phyloP scores from a whole-genome alignment of 1,140 invertebrate species.

The Drosophila bipectinata region DNA sequence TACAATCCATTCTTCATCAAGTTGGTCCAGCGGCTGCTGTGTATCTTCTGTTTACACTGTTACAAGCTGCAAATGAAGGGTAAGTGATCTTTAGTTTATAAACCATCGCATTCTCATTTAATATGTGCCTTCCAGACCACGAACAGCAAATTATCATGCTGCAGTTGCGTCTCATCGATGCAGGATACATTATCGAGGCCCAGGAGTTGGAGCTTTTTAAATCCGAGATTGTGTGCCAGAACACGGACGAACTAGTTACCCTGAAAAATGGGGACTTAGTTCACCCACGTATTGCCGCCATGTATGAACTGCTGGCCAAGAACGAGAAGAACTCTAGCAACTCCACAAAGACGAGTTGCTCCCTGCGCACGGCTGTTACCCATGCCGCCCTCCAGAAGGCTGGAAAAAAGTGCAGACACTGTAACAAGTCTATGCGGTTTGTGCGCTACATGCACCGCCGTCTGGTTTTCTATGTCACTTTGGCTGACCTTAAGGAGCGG shows the following conservation, averaged over 20 bases:
- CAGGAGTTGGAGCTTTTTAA: constrained; percentile 87
- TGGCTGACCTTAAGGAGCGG: constrained; percentile 82
- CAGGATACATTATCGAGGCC: constrained; percentile 90
- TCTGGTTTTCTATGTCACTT: constrained; percentile 85
- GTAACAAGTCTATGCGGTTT: constrained; percentile 86
- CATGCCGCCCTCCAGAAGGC: constrained; percentile 85
- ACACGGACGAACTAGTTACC: constrained; percentile 60
- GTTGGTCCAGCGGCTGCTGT: constrained; percentile 88
- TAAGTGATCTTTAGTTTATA: constrained; percentile 48
- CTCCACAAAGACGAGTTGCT: constrained; percentile 86
- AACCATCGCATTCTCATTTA: neutral
- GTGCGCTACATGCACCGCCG: constrained; percentile 87
- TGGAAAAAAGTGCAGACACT: constrained; percentile 87
- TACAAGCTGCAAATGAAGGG: constrained; percentile 89
- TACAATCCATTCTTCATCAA: constrained; percentile 96
- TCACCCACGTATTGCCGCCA: constrained; percentile 69
- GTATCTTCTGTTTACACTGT: constrained; percentile 89
- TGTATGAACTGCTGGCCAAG: constrained; percentile 59
- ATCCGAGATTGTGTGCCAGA: constrained; percentile 82
- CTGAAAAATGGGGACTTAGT: constrained; percentile 69
- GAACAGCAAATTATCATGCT: constrained; percentile 88
- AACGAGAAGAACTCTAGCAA: constrained; percentile 55
- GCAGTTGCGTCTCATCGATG: constrained; percentile 91
- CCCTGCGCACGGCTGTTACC: constrained; percentile 86
- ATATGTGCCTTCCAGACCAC: constrained; percentile 83